Percentiles rank a stretch among this genome's conserved stretches.
These are phyloP conservation scores for Seira musarum DNA, from an alignment of 2,888 invertebrate genomes.

Conservation along the genomic window DNA sequence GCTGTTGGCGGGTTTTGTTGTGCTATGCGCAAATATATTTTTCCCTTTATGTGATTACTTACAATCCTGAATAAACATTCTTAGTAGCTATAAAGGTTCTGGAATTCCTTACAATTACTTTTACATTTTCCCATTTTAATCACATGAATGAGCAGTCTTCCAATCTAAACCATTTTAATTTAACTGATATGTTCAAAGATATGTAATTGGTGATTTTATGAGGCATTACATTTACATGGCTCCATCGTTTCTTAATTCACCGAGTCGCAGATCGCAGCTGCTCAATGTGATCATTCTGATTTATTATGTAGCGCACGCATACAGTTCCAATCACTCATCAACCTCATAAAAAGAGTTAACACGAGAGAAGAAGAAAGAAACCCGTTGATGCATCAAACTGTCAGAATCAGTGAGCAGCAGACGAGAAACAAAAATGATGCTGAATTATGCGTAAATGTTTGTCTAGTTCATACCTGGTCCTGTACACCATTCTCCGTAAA, in stretches of 20 bases:
- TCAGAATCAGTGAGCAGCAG: slow-evolving; percentile 40
- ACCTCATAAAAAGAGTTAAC: slow-evolving; percentile 36
- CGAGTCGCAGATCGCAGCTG: neutral
- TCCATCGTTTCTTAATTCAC: neutral
- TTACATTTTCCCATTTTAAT: too few relatives aligned
- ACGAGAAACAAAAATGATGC: slow-evolving; percentile 22
- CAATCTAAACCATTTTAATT: slow-evolving; percentile 9
- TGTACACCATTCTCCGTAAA: slow-evolving; percentile 11
- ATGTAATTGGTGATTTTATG: neutral
- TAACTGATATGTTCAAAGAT: neutral
- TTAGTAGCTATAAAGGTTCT: too few relatives aligned
- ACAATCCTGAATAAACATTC: too few relatives aligned
- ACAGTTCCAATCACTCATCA: slow-evolving; percentile 47
- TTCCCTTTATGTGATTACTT: too few relatives aligned
- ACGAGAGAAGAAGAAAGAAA: slow-evolving; percentile 24
- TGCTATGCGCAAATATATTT: too few relatives aligned
- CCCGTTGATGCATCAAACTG: slow-evolving; percentile 54
- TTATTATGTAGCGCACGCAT: slow-evolving; percentile 11
- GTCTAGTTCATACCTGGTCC: neutral
- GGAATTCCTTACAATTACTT: too few relatives aligned
- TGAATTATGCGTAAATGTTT: slow-evolving; percentile 31
- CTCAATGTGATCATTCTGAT: neutral
- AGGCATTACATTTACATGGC: too few relatives aligned
- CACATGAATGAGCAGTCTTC: too few relatives aligned
- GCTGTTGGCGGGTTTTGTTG: too few relatives aligned